Evolutionary conservation across 92 coral and sea anemone species (phyloP).

Genomic region (Chrysogorgia sp.): DNA sequence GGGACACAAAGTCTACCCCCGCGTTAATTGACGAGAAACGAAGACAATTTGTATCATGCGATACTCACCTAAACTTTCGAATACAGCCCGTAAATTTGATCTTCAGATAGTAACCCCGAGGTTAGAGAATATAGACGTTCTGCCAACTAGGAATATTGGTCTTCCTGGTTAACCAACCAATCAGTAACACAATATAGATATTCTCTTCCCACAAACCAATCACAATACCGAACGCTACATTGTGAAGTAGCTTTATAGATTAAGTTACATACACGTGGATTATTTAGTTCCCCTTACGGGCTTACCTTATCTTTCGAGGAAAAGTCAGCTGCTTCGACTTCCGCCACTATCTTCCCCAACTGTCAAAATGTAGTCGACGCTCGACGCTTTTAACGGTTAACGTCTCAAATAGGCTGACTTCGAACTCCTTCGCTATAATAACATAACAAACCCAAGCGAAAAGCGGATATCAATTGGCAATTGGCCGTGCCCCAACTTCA

Average conservation of each 20-base stretch:
- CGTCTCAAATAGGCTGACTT: no score
- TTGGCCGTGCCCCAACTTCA: no score
- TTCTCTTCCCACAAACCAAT: slow-evolving; percentile 23
- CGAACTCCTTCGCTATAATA: no score
- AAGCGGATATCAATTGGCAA: no score
- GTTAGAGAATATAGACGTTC: neutral
- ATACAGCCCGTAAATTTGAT: neutral
- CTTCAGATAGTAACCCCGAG: neutral
- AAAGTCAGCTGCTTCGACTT: no score
- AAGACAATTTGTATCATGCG: neutral
- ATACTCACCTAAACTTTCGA: slow-evolving; percentile 20
- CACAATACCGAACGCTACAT: neutral
- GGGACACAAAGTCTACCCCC: no score
- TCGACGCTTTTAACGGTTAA: no score
- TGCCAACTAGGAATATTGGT: neutral
- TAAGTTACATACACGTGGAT: neutral
- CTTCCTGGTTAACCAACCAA: slow-evolving; percentile 9
- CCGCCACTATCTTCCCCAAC: no score
- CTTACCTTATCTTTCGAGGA: neutral
- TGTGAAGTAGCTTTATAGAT: neutral
- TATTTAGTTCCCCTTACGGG: no score
- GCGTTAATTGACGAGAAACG: no score
- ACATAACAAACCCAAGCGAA: no score
- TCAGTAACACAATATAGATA: neutral
- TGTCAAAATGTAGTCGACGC: no score